Evolutionary conservation across 2,888 invertebrate species (phyloP).

Genomic region (Ernsta delagoae): DNA sequence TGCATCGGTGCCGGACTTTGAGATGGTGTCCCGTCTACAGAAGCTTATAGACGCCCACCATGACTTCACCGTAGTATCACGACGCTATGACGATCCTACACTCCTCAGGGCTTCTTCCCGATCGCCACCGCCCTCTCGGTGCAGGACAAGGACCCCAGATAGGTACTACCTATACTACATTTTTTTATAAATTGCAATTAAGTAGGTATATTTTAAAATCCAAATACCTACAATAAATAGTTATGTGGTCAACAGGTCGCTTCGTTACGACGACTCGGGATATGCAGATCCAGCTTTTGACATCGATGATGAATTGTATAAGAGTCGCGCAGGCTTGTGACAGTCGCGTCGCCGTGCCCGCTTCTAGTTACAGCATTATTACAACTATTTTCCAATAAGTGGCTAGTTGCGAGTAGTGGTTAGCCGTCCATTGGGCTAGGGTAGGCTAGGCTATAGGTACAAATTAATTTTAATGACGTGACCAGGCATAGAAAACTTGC

Average conservation of each 20-base stretch:
- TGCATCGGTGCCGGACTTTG: slow-evolving; percentile 89
- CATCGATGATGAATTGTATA: slow-evolving; percentile 88
- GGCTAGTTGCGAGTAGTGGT: background rate
- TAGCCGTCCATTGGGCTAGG: too few relatives aligned
- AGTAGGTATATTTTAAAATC: too few relatives aligned
- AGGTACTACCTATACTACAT: too few relatives aligned
- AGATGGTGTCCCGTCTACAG: slow-evolving; percentile 91
- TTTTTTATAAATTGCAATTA: too few relatives aligned
- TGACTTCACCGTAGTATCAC: slow-evolving; percentile 93
- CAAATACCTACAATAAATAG: too few relatives aligned
- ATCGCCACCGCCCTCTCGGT: slow-evolving; percentile 78
- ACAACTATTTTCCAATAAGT: background rate
- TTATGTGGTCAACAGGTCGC: slow-evolving; percentile 67
- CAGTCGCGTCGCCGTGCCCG: slow-evolving; percentile 76
- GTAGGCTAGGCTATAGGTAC: too few relatives aligned
- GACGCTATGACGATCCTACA: slow-evolving; percentile 84
- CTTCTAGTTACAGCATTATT: slow-evolving; percentile 54
- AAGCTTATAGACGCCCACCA: slow-evolving; percentile 94
- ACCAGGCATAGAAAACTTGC: too few relatives aligned
- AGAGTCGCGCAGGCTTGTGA: slow-evolving; percentile 85
- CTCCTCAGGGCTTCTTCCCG: slow-evolving; percentile 74
- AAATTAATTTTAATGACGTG: too few relatives aligned
- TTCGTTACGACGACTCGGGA: slow-evolving; percentile 89
- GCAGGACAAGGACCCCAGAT: slow-evolving; percentile 83
- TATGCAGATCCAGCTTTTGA: slow-evolving; percentile 89